Conservation (phyloP, 2,888 invertebrate genomes). For the Macrosiphum euphorbiae region DNA sequence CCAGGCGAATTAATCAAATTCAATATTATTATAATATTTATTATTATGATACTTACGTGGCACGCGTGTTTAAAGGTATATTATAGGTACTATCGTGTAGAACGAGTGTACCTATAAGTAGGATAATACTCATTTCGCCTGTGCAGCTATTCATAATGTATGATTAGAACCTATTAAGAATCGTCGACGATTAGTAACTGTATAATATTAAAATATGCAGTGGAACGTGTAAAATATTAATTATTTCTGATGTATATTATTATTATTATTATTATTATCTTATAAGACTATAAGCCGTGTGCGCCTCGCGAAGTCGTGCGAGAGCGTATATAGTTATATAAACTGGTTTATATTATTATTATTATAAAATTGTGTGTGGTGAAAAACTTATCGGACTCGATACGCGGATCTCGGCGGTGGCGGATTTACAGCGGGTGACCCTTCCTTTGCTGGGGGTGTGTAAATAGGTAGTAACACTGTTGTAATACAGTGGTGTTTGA, state of each 20-base stretch:
- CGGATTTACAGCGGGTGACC: not conserved
- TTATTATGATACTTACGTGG: conserved; percentile 1
- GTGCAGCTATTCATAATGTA: not conserved
- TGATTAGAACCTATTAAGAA: conserved; percentile 43
- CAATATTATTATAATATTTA: conserved; percentile 29
- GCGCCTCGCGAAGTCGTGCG: not conserved
- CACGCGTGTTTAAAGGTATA: not conserved
- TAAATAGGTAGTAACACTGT: not conserved
- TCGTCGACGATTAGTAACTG: conserved; percentile 9
- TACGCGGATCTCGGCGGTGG: not conserved
- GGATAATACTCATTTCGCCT: not conserved
- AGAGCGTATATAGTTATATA: not conserved
- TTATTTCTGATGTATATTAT: conserved; percentile 39
- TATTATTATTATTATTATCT: not conserved
- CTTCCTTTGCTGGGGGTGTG: not conserved
- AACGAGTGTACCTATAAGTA: not conserved
- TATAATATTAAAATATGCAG: too few species aligned
- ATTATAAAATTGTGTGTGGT: not conserved
- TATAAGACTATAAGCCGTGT: not conserved
- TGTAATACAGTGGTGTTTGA: not conserved
- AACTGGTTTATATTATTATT: conserved; percentile 10
- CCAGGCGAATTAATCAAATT: conserved; percentile 42
- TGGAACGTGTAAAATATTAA: conserved; percentile 49
- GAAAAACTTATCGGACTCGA: not conserved
- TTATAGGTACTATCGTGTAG: too few species aligned